Evolutionary conservation across 2,113 vertebrate genomes (phyloP), one percentile per base, ranked within the genome.

Genomic region (Sclerurus mexicanus): DNA sequence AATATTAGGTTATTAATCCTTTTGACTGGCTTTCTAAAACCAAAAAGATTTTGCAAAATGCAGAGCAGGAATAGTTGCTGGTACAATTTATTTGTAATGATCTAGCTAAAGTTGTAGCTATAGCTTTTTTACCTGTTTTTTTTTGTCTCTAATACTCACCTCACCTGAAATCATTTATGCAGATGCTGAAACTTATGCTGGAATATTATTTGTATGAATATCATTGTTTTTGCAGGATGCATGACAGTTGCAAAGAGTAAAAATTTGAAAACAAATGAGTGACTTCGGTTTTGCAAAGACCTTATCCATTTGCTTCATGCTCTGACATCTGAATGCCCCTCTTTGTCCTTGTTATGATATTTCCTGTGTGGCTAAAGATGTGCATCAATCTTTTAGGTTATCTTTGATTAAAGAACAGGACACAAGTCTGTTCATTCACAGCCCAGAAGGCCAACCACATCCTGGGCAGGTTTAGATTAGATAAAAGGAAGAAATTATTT

Each of bases 341-440:
- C 8, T 22, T 46, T 30, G n/a, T 24, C 15, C 30, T 62, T 2
- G 1, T 28, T 56, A 37, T 2, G 8, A 3, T 76, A 35, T 64
- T 68, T 64, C 42, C 14, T 35, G 2, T 6, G 16, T 39, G 28
- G 8, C 17, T 83, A 28, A 91, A 91, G 23, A 35, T 47, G 37
- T 35, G n/a, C 10, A 33, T 40, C 18, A 60, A 52, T 31, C 3
- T 56, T 87, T 39, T 22, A 47, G 7, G 4, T 7, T 40, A 66
- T 18, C 14, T 52, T 47, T 53, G 20, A 37, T 46, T 66, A 68
- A 74, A 94, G 12, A 5, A 63, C 55, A 69, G 35, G 33, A 50
- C 19, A 15, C 6, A 69, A 50, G 15, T 39, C 42, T 42, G 25
- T 3, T 1, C 0, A 0, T 22, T 44, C 0, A 0, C 31, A 66